Conservation (phyloP, 2,797 vertebrate species). For the Melanotaenia parkinsoni region DNA sequence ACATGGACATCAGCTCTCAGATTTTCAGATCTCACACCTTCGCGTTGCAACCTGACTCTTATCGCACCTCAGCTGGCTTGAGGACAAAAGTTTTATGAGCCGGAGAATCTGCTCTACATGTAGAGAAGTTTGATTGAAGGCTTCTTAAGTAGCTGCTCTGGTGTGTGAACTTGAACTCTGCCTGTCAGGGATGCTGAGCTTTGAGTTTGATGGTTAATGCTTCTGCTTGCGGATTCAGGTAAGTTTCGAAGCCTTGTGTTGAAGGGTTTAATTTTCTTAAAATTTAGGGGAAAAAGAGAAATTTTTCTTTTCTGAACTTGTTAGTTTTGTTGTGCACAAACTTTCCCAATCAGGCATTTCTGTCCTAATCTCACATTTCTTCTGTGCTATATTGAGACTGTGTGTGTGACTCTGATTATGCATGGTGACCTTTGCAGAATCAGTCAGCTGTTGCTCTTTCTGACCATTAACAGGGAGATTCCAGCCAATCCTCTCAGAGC, state of each 20-base stretch:
- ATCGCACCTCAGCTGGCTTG: constrained; percentile 7
- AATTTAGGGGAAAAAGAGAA: background rate
- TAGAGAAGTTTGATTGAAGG: background rate
- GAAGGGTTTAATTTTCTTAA: background rate
- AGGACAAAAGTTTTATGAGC: background rate
- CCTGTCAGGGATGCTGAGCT: constrained; percentile 26
- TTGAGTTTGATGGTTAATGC: constrained; percentile 27
- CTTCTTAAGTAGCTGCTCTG: background rate
- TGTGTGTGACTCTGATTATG: constrained; percentile 72
- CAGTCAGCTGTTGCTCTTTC: constrained; percentile 74
- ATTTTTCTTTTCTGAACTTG: background rate
- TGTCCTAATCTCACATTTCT: constrained; percentile 10
- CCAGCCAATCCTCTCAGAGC: constrained; percentile 51
- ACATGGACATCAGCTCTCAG: constrained; percentile 54
- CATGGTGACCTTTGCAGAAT: constrained; percentile 69
- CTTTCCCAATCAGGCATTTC: background rate
- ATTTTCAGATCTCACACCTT: constrained; percentile 12
- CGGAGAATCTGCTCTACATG: background rate
- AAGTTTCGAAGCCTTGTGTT: constrained; percentile 19
- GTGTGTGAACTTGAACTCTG: constrained; percentile 38
- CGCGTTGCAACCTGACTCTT: background rate
- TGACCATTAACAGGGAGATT: constrained; percentile 68
- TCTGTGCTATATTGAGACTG: constrained; percentile 33
- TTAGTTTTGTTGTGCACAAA: background rate
- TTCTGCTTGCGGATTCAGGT: constrained; percentile 39